These are phyloP conservation scores for Disparrhopalites patrizii DNA, from an alignment of 2,888 invertebrate genomes.

Conservation along the genomic window DNA sequence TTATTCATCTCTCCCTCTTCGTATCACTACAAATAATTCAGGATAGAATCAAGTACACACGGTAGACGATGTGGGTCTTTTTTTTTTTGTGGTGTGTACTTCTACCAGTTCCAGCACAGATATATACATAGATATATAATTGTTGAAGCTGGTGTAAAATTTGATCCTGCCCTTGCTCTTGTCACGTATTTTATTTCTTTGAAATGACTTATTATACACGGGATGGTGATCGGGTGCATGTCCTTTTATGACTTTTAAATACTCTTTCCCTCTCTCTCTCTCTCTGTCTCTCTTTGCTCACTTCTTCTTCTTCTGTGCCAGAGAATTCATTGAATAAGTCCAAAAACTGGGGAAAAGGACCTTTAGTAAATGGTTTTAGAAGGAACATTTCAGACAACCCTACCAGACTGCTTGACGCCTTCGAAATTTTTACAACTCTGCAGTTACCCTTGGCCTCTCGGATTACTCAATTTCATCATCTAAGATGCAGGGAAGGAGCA, in stretches of 20 bases:
- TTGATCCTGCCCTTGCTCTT: slow-evolving; percentile 12
- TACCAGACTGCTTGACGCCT: slow-evolving; percentile 24
- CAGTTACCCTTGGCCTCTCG: slow-evolving; percentile 20
- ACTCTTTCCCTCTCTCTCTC: too few relatives aligned
- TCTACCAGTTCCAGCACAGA: too few relatives aligned
- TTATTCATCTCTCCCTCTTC: too few relatives aligned
- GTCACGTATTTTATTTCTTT: slow-evolving; percentile 14
- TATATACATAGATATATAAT: too few relatives aligned
- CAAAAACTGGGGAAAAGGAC: neutral
- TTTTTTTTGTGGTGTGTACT: too few relatives aligned
- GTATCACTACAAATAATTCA: too few relatives aligned
- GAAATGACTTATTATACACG: slow-evolving; percentile 10
- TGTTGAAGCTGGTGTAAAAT: slow-evolving; percentile 6
- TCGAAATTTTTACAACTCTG: slow-evolving; percentile 15
- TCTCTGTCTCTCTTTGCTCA: too few relatives aligned
- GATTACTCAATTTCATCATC: slow-evolving; percentile 21
- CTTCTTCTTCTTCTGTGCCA: too few relatives aligned
- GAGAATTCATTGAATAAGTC: slow-evolving; percentile 1
- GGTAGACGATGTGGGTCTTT: too few relatives aligned
- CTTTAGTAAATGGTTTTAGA: neutral
- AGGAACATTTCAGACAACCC: neutral
- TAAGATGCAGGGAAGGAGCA: too few relatives aligned
- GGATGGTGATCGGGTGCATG: slow-evolving; percentile 3
- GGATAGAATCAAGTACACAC: too few relatives aligned
- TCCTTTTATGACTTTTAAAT: slow-evolving; percentile 10